Conservation (phyloP, 2,797 vertebrate species). For the Pantherophis alleghaniensis region DNA sequence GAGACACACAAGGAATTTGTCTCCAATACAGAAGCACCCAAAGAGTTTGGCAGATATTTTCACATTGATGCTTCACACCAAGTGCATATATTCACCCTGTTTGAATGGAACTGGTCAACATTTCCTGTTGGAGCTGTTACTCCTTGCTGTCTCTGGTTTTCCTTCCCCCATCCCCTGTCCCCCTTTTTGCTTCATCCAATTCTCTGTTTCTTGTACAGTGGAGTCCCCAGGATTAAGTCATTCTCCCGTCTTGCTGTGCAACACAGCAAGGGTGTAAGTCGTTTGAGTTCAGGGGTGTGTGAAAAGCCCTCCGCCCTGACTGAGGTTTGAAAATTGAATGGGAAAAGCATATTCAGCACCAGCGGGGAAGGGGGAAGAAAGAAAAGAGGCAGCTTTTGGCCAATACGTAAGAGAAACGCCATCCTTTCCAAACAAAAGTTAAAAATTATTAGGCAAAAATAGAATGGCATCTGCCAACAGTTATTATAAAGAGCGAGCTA, state of each 20-base stretch:
- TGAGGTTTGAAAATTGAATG: conserved; percentile 70
- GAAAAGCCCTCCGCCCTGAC: conserved; percentile 62
- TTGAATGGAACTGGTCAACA: conserved; percentile 7
- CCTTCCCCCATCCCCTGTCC: fast-evolving
- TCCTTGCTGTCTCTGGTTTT: conserved; percentile 30
- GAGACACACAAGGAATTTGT: background rate
- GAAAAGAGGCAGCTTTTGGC: conserved; percentile 49
- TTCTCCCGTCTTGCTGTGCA: conserved; percentile 66
- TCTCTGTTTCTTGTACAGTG: background rate
- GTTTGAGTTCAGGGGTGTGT: conserved; percentile 72
- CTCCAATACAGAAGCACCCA: background rate
- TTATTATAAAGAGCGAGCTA: background rate
- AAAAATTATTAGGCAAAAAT: conserved; percentile 42
- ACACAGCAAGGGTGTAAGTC: conserved; percentile 69
- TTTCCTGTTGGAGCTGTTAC: conserved; percentile 48
- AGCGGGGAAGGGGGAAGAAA: background rate
- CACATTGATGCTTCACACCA: background rate
- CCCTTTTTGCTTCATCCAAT: background rate
- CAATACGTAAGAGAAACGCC: conserved; percentile 20
- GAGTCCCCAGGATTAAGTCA: conserved; percentile 68
- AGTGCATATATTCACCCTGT: background rate
- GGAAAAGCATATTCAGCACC: conserved; percentile 58
- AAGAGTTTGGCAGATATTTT: background rate
- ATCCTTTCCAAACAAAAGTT: conserved; percentile 6
- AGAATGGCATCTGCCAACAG: background rate